phyloP scores from a whole-genome alignment of 2,888 invertebrate genomes.

The Tenodera sinensis region DNA sequence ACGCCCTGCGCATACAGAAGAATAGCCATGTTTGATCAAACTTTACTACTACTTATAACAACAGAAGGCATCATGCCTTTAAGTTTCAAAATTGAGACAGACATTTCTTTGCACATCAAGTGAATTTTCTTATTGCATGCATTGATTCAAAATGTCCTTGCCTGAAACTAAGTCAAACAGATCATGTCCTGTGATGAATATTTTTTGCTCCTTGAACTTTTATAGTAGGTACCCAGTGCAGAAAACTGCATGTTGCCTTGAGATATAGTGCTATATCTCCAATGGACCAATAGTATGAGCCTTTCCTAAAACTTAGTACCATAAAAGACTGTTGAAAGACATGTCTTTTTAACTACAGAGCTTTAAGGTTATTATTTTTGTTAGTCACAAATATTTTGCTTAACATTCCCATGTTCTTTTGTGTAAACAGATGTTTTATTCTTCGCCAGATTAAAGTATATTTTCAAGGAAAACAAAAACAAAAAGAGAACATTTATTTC shows the following conservation, averaged over 20 bases:
- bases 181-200: neutral
- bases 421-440: neutral
- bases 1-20: conserved; percentile 26
- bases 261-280: neutral
- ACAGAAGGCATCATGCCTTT: neutral
- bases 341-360: neutral
- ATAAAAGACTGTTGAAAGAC: neutral
- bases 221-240: neutral
- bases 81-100: neutral
- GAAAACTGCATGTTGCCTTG: neutral
- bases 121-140: neutral
- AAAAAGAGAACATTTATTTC: neutral
- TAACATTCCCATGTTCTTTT: neutral
- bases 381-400: neutral
- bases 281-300: neutral
- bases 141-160: neutral
- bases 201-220: neutral
- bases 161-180: neutral
- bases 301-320: neutral
- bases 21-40: conserved; percentile 26
- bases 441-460: neutral
- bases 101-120: neutral
- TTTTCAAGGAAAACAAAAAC: neutral
- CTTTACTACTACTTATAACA: neutral
- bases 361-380: neutral